phyloP scores from a whole-genome alignment of 2,113 vertebrate species.

The Sturnira hondurensis region DNA sequence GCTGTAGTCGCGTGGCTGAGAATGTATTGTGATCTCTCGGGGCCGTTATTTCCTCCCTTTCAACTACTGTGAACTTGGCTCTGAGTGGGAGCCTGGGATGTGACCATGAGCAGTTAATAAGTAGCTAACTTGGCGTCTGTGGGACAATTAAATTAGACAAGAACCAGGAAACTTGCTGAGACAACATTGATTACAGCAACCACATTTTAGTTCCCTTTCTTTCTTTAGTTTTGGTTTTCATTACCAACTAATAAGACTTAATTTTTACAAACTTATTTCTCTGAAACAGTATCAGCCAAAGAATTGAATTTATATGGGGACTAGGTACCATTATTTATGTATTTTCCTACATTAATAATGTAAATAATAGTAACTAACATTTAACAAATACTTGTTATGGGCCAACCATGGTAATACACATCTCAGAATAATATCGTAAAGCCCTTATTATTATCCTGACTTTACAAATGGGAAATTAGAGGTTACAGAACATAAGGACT shows the following conservation, averaged over 20 bases:
- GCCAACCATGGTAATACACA: background rate
- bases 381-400: background rate
- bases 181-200: background rate
- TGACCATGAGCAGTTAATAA: background rate
- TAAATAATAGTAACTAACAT: background rate
- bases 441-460: background rate
- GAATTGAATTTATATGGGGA: background rate
- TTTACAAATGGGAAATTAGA: background rate
- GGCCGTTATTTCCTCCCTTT: background rate
- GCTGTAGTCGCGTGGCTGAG: background rate
- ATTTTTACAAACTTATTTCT: background rate
- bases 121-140: background rate
- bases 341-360: background rate
- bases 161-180: background rate
- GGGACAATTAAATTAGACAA: background rate
- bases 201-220: background rate
- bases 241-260: background rate
- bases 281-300: background rate
- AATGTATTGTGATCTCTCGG: background rate
- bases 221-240: background rate
- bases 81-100: background rate
- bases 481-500: background rate
- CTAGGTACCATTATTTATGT: background rate
- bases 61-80: background rate
- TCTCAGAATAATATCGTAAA: background rate